A percentile compares a stretch with the other conserved stretches of the same genome.
Conservation (phyloP, 2,888 invertebrate species). For the Clistopyga incitator region DNA sequence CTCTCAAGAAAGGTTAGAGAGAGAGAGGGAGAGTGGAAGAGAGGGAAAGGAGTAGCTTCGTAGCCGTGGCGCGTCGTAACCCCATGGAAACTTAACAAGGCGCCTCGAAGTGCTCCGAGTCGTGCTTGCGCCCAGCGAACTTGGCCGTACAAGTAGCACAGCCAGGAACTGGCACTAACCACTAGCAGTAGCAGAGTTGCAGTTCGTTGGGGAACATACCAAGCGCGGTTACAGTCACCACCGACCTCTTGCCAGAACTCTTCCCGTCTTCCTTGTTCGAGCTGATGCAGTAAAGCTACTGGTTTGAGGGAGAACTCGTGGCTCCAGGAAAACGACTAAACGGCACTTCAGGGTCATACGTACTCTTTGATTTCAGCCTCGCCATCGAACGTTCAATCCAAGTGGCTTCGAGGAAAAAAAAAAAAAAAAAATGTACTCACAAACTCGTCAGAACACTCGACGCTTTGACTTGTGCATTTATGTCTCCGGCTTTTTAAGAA, state of each 20-base stretch:
- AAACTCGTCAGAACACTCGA: not conserved
- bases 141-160: constrained; percentile 52
- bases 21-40: constrained; percentile 32
- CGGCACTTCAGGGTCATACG: not conserved
- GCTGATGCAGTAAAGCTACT: not conserved
- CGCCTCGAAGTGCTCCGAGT: constrained; percentile 75
- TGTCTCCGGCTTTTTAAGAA: not conserved
- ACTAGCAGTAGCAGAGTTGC: constrained; percentile 41
- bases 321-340: constrained; percentile 10
- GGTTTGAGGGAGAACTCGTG: not conserved
- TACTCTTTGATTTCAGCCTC: constrained; percentile 8
- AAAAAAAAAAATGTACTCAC: not conserved
- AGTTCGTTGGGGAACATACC: constrained; percentile 38
- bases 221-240: constrained; percentile 23
- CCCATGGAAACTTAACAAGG: constrained; percentile 79
- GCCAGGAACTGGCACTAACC: constrained; percentile 57
- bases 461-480: not conserved
- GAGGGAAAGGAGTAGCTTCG: constrained; percentile 71
- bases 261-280: constrained; percentile 19
- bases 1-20: constrained; percentile 36
- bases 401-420: not conserved
- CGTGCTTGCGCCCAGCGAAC: constrained; percentile 62
- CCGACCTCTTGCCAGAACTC: constrained; percentile 29
- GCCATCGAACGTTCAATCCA: not conserved
- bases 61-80: constrained; percentile 71